Evolutionary conservation across 2,113 vertebrate genomes (phyloP).

Genomic region (Leucosticte australis): DNA sequence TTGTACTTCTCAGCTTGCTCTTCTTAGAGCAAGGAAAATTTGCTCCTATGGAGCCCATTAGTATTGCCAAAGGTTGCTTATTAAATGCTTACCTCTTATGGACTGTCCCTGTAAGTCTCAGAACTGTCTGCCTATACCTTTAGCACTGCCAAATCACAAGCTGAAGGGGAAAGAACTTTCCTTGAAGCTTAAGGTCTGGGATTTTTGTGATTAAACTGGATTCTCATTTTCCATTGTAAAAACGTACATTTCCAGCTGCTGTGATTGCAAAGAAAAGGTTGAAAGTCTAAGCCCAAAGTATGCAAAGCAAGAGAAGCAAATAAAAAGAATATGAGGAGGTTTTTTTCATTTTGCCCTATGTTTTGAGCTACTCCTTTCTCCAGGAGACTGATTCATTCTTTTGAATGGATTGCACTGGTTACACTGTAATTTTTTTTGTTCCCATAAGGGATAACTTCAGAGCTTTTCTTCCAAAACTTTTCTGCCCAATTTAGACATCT

Average conservation of each 20-base stretch:
- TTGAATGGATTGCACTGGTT: neutral
- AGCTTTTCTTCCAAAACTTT: conserved; percentile 6
- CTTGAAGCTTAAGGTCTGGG: neutral
- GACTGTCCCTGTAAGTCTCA: neutral
- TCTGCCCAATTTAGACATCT: conserved; percentile 16
- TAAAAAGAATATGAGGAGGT: neutral
- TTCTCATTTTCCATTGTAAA: neutral
- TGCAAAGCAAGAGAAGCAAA: conserved; percentile 2
- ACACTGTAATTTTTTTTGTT: neutral
- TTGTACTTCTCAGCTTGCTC: neutral
- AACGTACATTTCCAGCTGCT: neutral
- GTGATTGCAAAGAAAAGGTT: neutral
- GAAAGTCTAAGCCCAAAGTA: neutral
- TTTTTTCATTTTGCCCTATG: neutral
- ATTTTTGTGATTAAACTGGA: neutral
- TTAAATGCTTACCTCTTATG: neutral
- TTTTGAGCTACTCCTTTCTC: conserved; percentile 1
- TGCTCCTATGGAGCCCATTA: neutral
- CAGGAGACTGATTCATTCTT: conserved; percentile 14
- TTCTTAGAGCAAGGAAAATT: neutral
- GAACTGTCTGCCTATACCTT: neutral
- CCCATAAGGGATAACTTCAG: neutral
- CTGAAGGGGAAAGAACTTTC: neutral
- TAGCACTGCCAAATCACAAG: neutral
- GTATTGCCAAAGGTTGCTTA: neutral